Percentiles rank a stretch among this genome's conserved stretches.
Conservation (phyloP, 2,113 vertebrate genomes). For the Hassar affinis region DNA sequence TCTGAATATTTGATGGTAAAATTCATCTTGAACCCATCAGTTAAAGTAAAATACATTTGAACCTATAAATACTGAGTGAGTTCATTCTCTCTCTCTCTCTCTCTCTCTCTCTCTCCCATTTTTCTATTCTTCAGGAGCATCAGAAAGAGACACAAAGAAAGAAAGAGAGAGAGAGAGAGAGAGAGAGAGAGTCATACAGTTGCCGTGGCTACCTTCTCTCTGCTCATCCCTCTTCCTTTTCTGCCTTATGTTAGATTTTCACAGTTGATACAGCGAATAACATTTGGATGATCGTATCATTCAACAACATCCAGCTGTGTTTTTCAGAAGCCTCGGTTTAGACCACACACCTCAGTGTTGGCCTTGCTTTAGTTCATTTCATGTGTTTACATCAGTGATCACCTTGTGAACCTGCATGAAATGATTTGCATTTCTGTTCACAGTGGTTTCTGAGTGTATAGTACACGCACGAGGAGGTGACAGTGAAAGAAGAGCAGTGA, state of each 20-base stretch:
- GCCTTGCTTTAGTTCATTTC: background rate
- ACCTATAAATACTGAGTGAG: background rate
- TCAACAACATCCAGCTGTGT: background rate
- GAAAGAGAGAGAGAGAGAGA: conserved; percentile 44
- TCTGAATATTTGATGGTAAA: background rate
- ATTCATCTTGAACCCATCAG: background rate
- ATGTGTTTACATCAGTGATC: background rate
- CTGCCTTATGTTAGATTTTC: conserved; percentile 11
- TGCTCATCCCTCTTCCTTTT: conserved; percentile 21
- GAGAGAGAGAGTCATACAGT: conserved; percentile 55
- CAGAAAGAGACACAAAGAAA: conserved; percentile 23
- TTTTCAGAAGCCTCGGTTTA: background rate
- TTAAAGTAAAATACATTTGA: background rate
- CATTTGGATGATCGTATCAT: background rate
- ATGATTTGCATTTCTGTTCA: background rate
- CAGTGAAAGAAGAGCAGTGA: background rate
- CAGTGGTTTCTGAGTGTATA: background rate
- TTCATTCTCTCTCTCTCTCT: background rate
- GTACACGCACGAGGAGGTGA: background rate
- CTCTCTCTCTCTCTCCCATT: too few species aligned
- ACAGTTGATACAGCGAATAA: conserved; percentile 1
- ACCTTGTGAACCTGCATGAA: background rate
- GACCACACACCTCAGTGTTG: background rate
- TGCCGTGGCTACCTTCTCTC: conserved; percentile 51
- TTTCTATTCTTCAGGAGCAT: background rate